Conservation (phyloP, 2,797 vertebrate genomes). For the Vultur gryphus region DNA sequence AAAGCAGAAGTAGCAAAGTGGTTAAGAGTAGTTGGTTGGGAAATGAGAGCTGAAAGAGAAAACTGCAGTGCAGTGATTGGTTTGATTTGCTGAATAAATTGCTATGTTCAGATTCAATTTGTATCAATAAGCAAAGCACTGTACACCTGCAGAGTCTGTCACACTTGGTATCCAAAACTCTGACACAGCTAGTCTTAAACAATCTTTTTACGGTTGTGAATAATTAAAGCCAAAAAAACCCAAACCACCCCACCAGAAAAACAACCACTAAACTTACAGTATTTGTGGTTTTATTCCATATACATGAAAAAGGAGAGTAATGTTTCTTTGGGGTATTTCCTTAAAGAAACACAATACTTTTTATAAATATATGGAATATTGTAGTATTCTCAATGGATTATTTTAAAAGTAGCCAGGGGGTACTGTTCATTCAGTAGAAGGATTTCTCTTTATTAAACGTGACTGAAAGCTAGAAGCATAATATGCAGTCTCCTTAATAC, state of each 20-base stretch:
- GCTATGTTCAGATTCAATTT: constrained; percentile 81
- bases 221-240: constrained; percentile 30
- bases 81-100: constrained; percentile 81
- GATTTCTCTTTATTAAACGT: constrained; percentile 61
- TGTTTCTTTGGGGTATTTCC: not conserved
- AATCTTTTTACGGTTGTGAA: constrained; percentile 38
- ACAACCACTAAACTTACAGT: not conserved
- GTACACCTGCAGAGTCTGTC: constrained; percentile 73
- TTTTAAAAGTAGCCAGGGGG: constrained; percentile 52
- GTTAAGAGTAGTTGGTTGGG: constrained; percentile 68
- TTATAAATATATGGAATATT: constrained; percentile 41
- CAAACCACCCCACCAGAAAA: not conserved
- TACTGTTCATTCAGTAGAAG: constrained; percentile 31
- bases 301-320: not conserved
- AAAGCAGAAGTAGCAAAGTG: constrained; percentile 59
- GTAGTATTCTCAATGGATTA: constrained; percentile 29
- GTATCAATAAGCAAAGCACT: constrained; percentile 75
- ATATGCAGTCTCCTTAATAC: constrained; percentile 5
- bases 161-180: constrained; percentile 52
- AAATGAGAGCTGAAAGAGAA: constrained; percentile 71
- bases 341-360: constrained; percentile 6
- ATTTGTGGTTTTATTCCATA: not conserved
- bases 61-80: constrained; percentile 71
- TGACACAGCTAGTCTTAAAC: constrained; percentile 58
- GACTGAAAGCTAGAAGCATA: constrained; percentile 42